Conservation (phyloP, 2,113 vertebrate species). For the Anarhynchus alexandrinus region DNA sequence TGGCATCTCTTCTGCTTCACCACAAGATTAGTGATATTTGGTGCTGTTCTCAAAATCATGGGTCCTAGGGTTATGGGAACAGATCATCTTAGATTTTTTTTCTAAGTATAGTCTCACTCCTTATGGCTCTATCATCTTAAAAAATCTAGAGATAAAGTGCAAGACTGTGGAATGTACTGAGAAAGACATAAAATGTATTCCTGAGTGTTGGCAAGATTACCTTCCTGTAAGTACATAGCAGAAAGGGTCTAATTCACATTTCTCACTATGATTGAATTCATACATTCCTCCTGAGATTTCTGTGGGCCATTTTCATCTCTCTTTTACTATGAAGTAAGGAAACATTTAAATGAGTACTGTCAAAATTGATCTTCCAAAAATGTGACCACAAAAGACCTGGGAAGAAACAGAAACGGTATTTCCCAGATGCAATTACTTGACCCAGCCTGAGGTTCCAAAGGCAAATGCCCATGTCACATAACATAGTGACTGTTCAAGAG, state of each 20-base stretch:
- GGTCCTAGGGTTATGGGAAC: background rate
- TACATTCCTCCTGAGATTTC: constrained; percentile 38
- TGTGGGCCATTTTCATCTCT: background rate
- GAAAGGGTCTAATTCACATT: background rate
- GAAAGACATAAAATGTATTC: background rate
- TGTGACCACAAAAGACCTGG: background rate
- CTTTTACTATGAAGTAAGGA: constrained; percentile 2
- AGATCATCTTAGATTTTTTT: background rate
- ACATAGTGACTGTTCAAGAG: background rate
- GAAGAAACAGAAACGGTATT: constrained; percentile 17
- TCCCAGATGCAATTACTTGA: constrained; percentile 22
- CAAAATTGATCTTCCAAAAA: constrained; percentile 38
- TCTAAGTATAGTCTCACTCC: background rate
- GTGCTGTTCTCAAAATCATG: background rate
- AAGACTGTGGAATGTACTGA: background rate
- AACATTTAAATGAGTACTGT: constrained; percentile 47
- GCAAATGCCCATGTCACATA: background rate
- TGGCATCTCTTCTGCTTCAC: background rate
- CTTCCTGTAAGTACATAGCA: background rate
- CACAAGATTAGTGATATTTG: background rate
- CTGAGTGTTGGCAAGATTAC: background rate
- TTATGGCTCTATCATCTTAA: background rate
- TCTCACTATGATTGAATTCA: background rate
- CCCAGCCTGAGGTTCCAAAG: background rate
- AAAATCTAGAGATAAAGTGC: background rate